A percentile compares a stretch with the other conserved stretches of the same genome.
Evolutionary conservation across 2,113 vertebrate species (phyloP).

Genomic region (Sceloporus undulatus): DNA sequence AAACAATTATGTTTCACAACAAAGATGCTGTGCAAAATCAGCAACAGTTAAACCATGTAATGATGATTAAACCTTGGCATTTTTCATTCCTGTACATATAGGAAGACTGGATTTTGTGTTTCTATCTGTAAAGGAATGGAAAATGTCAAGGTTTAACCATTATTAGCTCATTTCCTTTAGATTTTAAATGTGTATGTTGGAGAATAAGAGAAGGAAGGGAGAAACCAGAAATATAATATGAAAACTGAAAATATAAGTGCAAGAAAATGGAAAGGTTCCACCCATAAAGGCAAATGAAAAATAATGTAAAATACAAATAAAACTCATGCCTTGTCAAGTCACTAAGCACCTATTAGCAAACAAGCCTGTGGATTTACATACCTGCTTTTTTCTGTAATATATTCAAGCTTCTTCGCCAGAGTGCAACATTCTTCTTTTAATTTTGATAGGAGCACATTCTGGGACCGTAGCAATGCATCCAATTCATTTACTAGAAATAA

Average conservation of each 20-base stretch:
- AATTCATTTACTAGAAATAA: slow-evolving; percentile 86
- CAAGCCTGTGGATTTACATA: slow-evolving; percentile 42
- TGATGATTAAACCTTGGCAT: too few species aligned
- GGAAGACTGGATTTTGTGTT: background rate
- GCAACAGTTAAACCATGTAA: too few species aligned
- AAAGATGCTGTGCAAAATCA: too few species aligned
- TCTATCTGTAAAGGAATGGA: background rate
- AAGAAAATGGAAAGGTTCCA: too few species aligned
- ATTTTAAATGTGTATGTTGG: background rate
- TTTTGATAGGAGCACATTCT: slow-evolving; percentile 89
- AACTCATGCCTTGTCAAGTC: slow-evolving; percentile 19
- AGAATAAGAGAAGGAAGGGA: background rate
- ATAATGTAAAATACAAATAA: background rate
- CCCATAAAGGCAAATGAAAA: background rate
- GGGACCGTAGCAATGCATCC: slow-evolving; percentile 86
- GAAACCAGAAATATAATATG: slow-evolving; percentile 19
- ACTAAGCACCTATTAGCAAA: background rate
- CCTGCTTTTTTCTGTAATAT: slow-evolving; percentile 86
- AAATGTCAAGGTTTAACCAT: background rate
- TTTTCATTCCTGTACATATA: too few species aligned
- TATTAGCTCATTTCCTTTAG: background rate
- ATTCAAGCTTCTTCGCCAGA: slow-evolving; percentile 84
- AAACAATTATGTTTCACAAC: too few species aligned
- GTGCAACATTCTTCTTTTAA: slow-evolving; percentile 88
- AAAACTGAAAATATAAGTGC: background rate